Conservation (phyloP, 1,140 invertebrate species). For the Conus ventricosus region DNA sequence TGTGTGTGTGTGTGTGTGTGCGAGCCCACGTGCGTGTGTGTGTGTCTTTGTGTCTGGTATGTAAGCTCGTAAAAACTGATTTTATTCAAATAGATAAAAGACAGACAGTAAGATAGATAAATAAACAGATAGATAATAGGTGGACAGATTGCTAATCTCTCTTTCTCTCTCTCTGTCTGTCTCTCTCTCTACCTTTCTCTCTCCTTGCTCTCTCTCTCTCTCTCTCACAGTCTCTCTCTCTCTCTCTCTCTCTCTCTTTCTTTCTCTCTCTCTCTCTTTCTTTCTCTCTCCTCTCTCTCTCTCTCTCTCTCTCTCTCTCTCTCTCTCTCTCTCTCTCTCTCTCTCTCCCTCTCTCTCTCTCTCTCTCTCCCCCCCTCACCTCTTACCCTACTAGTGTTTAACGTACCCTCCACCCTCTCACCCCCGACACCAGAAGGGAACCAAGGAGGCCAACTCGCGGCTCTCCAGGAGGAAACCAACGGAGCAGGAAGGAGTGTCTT, state of each 20-base stretch:
- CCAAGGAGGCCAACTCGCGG: neutral
- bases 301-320: constrained; percentile 13
- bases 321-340: constrained; percentile 20
- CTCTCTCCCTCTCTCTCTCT: constrained; percentile 13
- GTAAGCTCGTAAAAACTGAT: too few relatives aligned
- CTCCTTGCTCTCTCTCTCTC: neutral
- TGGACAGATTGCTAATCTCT: too few relatives aligned
- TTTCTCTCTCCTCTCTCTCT: neutral
- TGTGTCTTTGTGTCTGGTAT: too few relatives aligned
- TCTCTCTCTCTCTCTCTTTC: constrained; percentile 12
- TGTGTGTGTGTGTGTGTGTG: too few relatives aligned
- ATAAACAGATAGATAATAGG: too few relatives aligned
- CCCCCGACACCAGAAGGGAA: neutral
- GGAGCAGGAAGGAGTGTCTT: neutral
- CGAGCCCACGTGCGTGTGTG: too few relatives aligned
- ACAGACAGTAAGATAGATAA: too few relatives aligned
- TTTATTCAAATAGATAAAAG: too few relatives aligned
- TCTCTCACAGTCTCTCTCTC: constrained; percentile 6
- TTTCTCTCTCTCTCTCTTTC: constrained; percentile 1
- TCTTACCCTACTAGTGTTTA: neutral
- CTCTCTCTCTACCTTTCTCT: neutral
- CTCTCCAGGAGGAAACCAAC: neutral
- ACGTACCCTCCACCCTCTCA: too few relatives aligned
- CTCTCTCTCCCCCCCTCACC: neutral
- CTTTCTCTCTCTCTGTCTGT: neutral